phyloP scores from a whole-genome alignment of 2,113 vertebrate species.

The Gasterosteus aculeatus region DNA sequence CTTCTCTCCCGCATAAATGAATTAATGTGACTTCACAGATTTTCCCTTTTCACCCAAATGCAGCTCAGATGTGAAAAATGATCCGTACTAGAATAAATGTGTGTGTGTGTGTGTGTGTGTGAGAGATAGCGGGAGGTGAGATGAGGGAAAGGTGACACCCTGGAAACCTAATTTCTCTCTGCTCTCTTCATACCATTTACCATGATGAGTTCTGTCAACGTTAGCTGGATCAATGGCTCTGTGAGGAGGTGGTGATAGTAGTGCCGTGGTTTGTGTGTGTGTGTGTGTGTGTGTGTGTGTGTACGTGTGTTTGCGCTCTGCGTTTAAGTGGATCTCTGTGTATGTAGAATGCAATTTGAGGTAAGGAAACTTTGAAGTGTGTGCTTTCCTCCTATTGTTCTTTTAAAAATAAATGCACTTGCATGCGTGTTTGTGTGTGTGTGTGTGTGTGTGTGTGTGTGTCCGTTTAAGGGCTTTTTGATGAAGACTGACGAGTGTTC shows the following conservation, averaged over 20 bases:
- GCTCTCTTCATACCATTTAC: slow-evolving; percentile 42
- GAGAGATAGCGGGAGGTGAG: neutral
- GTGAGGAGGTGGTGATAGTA: slow-evolving; percentile 5
- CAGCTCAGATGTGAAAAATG: slow-evolving; percentile 1
- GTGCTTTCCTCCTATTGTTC: neutral
- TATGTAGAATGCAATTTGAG: neutral
- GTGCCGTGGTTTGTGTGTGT: neutral
- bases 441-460: slow-evolving; percentile 1
- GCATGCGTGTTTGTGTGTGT: neutral
- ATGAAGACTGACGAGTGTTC: slow-evolving; percentile 59
- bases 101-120: neutral
- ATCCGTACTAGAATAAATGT: neutral
- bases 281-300: neutral
- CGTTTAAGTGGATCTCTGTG: neutral
- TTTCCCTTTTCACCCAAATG: neutral
- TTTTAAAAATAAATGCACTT: neutral
- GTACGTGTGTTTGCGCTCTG: neutral
- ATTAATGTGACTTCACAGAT: neutral
- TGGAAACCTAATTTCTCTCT: slow-evolving; percentile 35
- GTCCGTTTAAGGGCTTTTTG: slow-evolving; percentile 43
- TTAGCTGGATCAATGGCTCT: slow-evolving; percentile 35
- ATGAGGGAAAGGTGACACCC: slow-evolving; percentile 3
- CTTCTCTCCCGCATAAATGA: neutral
- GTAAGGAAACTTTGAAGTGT: neutral
- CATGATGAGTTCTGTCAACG: slow-evolving; percentile 48